Percentiles rank a stretch among this genome's conserved stretches.
phyloP scores from a whole-genome alignment of 2,888 invertebrate genomes.

The Acleris holmiana region DNA sequence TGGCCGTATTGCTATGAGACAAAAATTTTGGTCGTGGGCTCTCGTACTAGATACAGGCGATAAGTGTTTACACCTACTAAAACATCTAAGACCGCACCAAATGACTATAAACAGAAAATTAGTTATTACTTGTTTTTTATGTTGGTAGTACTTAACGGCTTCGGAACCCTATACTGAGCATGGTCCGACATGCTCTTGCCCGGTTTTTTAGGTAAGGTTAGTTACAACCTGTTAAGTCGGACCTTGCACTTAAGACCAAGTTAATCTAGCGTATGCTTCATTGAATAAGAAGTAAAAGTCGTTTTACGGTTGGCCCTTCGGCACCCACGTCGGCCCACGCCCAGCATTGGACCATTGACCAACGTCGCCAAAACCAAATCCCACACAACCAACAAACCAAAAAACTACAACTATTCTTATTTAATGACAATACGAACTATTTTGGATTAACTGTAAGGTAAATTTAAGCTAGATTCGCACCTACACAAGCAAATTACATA shows the following conservation, averaged over 20 bases:
- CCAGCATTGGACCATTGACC: conserved; percentile 64
- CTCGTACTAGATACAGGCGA: no score
- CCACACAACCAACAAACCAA: conserved; percentile 51
- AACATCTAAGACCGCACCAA: no score
- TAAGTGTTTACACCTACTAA: no score
- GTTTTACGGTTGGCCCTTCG: conserved; percentile 41
- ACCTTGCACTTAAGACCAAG: conserved; percentile 28
- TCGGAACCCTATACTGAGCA: no score
- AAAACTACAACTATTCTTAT: conserved; percentile 13
- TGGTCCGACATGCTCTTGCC: no score
- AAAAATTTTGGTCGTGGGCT: no score
- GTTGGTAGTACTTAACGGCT: no score
- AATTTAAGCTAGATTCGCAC: conserved; percentile 5
- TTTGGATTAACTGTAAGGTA: neutral
- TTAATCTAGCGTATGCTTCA: conserved; percentile 14
- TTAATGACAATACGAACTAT: conserved; percentile 13
- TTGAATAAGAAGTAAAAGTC: conserved; percentile 55
- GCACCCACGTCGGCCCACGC: conserved; percentile 60
- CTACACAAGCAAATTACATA: neutral
- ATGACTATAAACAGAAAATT: no score
- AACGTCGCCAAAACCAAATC: conserved; percentile 71
- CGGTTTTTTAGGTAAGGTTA: no score
- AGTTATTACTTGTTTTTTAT: no score
- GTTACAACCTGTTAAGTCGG: neutral
- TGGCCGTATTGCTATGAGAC: no score